Percentiles rank a stretch among this genome's conserved stretches.
Evolutionary conservation across 2,888 invertebrate species (phyloP).

Genomic region (Caenorhabditis plicata): DNA sequence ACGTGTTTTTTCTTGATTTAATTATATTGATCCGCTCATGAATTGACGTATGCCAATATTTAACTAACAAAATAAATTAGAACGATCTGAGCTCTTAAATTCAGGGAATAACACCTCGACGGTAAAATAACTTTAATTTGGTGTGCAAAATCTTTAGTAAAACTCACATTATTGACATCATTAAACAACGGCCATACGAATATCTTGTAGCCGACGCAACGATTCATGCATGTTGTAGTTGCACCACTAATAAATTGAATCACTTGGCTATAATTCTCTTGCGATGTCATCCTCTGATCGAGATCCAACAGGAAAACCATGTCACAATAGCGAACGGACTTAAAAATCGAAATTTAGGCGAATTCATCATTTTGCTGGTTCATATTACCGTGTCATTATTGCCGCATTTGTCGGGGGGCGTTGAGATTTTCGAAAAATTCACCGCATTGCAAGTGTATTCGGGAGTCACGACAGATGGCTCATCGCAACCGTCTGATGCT

Average conservation of each 20-base stretch:
- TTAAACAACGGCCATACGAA: constrained; percentile 39
- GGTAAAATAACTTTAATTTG: too few species aligned
- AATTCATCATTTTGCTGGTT: neutral
- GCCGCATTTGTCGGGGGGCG: constrained; percentile 7
- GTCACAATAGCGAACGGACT: constrained; percentile 31
- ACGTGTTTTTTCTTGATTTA: too few species aligned
- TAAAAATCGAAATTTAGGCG: neutral
- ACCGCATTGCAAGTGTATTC: constrained; percentile 14
- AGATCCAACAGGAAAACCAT: constrained; percentile 41
- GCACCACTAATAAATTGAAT: constrained; percentile 31
- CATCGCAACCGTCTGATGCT: constrained; percentile 27
- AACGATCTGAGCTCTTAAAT: too few species aligned
- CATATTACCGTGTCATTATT: neutral
- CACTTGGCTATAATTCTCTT: constrained; percentile 31
- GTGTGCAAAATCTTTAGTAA: too few species aligned
- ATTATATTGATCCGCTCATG: too few species aligned
- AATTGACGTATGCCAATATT: too few species aligned
- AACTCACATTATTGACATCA: constrained; percentile 14
- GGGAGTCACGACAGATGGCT: constrained; percentile 13
- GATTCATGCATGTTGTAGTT: constrained; percentile 31
- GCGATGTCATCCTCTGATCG: constrained; percentile 27
- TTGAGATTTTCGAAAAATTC: constrained; percentile 6
- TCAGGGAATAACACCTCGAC: too few species aligned
- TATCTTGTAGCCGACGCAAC: constrained; percentile 37
- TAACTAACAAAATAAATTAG: too few species aligned